Evolutionary conservation across 1,140 invertebrate species (phyloP).

Genomic region (Aphaenogaster floridana): DNA sequence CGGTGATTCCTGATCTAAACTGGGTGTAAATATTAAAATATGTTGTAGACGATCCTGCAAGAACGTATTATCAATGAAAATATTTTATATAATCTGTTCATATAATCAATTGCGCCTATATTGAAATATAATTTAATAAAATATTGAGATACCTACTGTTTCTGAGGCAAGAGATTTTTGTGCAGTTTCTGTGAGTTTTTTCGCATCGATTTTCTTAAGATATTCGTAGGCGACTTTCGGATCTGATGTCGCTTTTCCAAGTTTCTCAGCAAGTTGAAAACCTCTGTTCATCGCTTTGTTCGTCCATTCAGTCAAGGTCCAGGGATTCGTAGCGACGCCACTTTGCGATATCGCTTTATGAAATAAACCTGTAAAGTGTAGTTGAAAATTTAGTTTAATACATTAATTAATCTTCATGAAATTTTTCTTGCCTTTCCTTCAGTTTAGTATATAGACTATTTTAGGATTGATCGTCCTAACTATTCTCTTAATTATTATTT

Average conservation of each 20-base stretch:
- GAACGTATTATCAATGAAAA: not conserved
- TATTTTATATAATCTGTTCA: not conserved
- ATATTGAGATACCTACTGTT: conserved; percentile 8
- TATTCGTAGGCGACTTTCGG: conserved; percentile 83
- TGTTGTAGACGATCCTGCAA: conserved; percentile 71
- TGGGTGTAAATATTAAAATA: conserved; percentile 74
- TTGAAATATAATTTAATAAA: not conserved
- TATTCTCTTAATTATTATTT: not conserved
- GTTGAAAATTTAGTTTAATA: conserved; percentile 1
- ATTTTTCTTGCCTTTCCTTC: not conserved
- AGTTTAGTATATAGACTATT: not conserved
- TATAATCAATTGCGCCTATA: not conserved
- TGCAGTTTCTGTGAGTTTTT: conserved; percentile 55
- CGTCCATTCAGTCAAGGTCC: conserved; percentile 78
- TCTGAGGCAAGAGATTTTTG: not conserved
- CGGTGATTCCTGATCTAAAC: conserved; percentile 77
- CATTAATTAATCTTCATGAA: not conserved
- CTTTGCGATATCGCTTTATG: conserved; percentile 89
- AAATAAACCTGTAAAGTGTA: conserved; percentile 85
- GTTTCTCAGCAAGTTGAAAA: conserved; percentile 82
- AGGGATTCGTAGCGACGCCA: conserved; percentile 85
- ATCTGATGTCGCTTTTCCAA: conserved; percentile 85
- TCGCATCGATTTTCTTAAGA: conserved; percentile 82
- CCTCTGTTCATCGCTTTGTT: conserved; percentile 72
- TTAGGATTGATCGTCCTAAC: not conserved